Evolutionary conservation across 2,113 vertebrate genomes (phyloP), one percentile per base, ranked within the genome.

Genomic region (Mustela lutreola): DNA sequence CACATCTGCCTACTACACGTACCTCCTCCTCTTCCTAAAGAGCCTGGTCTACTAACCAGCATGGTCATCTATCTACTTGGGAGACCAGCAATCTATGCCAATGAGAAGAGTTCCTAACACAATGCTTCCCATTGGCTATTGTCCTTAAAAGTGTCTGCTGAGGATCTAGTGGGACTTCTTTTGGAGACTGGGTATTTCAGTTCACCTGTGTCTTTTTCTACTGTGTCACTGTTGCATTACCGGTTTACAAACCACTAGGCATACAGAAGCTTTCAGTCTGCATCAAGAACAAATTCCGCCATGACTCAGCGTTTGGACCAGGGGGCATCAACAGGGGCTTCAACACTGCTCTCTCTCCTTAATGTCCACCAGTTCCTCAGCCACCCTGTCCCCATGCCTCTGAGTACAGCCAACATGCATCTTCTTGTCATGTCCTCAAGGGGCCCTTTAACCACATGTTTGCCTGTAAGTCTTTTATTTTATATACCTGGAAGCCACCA

Each of bases 1-100:
- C 70, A 98, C 89, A 31, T 95, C 98, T 14, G 99, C 98, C 0
- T 98, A 97, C n/a, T 97, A 98, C 7, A 97, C 97, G 21, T 99
- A 99, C 56, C 19, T 98, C 7, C 0, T 98, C 58, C 95, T 99
- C 19, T 97, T 99, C 19, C 53, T 98, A 95, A 99, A 99, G 95
- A 98, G 98, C 50, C 24, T n/a, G 36, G 10, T 98, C 91, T 98
- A 99, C 50, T 98, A 1, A 26, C 96, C 78, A 45, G 98, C 0
- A 0, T 98, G 3, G 22, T 98, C 75, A 92, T 97, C 97, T 96
- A 93, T 81, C 88, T 98, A 28, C 95, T 96, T 31, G 97, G 94
- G 93, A 85, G 16, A 62, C 91, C 58, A 97, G 31, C 45, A 28
- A 26, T 6, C 18, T 94, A 53, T 33, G 58, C 5, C n/a, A 0